Evolutionary conservation across 2,888 invertebrate species (phyloP), one percentile per base, ranked within the genome.

Genomic region (Ectemnius cavifrons): DNA sequence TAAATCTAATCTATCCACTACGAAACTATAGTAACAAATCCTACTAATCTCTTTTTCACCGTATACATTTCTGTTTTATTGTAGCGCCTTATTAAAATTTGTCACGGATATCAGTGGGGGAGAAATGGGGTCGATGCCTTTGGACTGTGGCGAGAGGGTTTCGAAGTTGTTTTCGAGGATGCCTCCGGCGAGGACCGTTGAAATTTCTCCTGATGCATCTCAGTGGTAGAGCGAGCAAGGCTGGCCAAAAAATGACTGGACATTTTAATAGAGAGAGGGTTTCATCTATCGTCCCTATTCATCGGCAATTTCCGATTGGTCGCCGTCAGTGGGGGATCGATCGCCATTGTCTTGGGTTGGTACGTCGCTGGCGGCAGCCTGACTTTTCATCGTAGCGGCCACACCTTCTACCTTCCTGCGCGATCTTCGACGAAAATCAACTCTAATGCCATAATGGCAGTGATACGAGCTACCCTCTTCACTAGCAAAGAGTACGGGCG

Each of bases 261-360:
- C 87, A 69, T 82, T 84, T 86, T 81, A 86, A 85, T 86, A 83
- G 79, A 78, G 37, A 37, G 73, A 74, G 73, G 68, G 77, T 83
- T 84, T 78, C 80, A 74, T 82, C 81, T 81, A 82, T 86, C 83
- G 80, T 79, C 78, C 78, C 75, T 82, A 86, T 85, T 84, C 80
- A 87, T 85, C 86, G 86, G 85, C 84, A 90, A 90, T 90, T 89
- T 90, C 89, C 90, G 90, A 90, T 89, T 88, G 88, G 87, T 88
- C 89, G 83, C 80, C 80, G 77, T 81, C 82, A 79, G 78, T 69
- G 62, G 67, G 82, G 77, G 80, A 88, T 89, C 89, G 89, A 88
- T 88, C 87, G 86, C 71, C 79, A 85, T 86, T 88, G 86, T 88
- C 87, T 87, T 83, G 76, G 16, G n/a, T 4, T 52, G 52, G 5